phyloP scores from a whole-genome alignment of 2,113 vertebrate genomes.

The Pangasianodon gigas region DNA sequence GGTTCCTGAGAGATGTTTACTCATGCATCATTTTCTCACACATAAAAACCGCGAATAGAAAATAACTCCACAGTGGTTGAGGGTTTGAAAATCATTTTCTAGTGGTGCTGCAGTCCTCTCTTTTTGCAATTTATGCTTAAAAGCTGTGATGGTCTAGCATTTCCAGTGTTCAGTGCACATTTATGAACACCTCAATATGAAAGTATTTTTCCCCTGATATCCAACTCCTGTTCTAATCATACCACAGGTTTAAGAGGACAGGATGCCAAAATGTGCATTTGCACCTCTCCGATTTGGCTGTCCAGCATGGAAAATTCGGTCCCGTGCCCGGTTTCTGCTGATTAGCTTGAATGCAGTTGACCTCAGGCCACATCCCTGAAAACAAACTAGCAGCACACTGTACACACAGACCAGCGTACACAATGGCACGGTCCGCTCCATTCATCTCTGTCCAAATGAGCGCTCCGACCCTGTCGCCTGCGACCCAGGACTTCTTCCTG shows the following conservation, averaged over 20 bases:
- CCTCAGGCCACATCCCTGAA: conserved; percentile 63
- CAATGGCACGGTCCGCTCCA: conserved; percentile 53
- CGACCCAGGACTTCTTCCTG: conserved; percentile 34
- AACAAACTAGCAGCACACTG: conserved; percentile 63
- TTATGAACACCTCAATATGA: not conserved
- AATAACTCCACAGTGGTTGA: not conserved
- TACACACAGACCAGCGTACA: conserved; percentile 57
- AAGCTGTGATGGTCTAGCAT: not conserved
- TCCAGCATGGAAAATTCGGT: conserved; percentile 68
- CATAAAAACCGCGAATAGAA: too few relatives aligned
- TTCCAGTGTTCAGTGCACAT: not conserved
- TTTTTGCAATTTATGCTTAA: not conserved
- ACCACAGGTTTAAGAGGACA: not conserved
- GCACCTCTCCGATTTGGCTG: conserved; percentile 47
- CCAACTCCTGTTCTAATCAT: not conserved
- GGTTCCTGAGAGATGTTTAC: not conserved
- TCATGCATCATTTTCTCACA: not conserved
- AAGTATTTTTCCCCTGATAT: not conserved
- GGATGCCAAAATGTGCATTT: conserved; percentile 12
- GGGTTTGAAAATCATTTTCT: not conserved
- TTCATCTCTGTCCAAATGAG: conserved; percentile 65
- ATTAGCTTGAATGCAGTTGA: conserved; percentile 62
- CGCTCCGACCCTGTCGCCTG: conserved; percentile 50
- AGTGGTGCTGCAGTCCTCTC: not conserved
- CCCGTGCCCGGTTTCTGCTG: conserved; percentile 65